Evolutionary conservation across 92 coral and sea anemone species (phyloP).

Genomic region (Epizoanthus fatuus): DNA sequence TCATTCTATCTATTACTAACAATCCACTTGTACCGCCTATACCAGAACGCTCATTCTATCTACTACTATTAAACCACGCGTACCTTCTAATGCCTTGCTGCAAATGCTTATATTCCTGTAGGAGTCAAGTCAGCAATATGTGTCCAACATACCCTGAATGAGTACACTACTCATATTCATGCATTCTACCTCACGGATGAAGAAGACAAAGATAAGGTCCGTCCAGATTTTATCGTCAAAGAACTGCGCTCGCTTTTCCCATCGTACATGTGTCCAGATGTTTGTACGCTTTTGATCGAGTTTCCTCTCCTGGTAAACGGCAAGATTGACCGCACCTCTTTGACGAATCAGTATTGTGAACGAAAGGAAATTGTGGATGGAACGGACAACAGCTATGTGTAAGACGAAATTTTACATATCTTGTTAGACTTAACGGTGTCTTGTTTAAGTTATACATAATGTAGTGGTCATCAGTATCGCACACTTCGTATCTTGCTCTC

Average conservation of each 20-base stretch:
- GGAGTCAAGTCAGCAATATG: background rate
- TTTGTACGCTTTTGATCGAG: background rate
- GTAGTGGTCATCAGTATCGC: no score
- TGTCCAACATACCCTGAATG: background rate
- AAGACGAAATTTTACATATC: background rate
- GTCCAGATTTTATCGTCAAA: background rate
- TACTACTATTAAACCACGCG: no score
- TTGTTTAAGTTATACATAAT: no score
- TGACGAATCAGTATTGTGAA: background rate
- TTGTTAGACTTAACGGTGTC: no score
- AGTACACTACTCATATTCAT: background rate
- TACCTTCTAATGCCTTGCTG: no score
- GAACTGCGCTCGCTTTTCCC: background rate
- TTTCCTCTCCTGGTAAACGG: background rate
- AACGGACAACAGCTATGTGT: background rate
- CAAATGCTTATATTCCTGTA: background rate
- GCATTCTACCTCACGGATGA: background rate
- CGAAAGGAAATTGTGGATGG: background rate
- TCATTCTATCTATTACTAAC: no score
- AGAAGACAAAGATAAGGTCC: background rate
- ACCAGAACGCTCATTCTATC: no score
- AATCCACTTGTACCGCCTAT: no score
- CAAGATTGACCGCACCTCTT: background rate
- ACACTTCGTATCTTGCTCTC: no score
- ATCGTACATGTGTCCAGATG: background rate